phyloP scores from a whole-genome alignment of 2,888 invertebrate species.

The Eristalinus sepulchralis region DNA sequence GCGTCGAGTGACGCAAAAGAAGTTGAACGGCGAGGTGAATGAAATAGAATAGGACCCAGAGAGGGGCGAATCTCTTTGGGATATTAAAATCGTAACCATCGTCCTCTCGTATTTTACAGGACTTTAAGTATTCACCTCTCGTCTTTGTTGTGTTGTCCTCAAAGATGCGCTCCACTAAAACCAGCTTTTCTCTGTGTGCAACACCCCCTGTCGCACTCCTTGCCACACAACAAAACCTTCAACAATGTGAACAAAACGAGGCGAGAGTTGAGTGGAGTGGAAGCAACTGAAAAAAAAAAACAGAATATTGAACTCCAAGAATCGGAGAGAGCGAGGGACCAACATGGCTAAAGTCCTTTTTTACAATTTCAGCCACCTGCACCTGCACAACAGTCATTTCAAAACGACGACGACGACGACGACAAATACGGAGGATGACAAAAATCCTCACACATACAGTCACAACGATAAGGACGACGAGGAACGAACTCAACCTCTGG shows the following conservation, averaged over 20 bases:
- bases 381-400: slow-evolving; percentile 18
- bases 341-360: slow-evolving; percentile 1
- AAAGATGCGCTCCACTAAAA: slow-evolving; percentile 38
- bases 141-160: slow-evolving; percentile 31
- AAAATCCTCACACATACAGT: no score
- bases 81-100: slow-evolving; percentile 43
- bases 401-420: slow-evolving; percentile 5
- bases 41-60: slow-evolving; percentile 8
- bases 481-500: not conserved
- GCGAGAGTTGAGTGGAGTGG: not conserved
- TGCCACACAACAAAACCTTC: slow-evolving; percentile 5
- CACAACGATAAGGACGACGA: not conserved
- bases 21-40: not conserved
- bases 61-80: slow-evolving; percentile 1
- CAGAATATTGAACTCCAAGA: slow-evolving; percentile 32
- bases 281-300: not conserved
- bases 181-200: slow-evolving; percentile 5
- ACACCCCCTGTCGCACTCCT: not conserved
- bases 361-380: slow-evolving; percentile 55
- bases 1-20: not conserved
- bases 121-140: slow-evolving; percentile 46
- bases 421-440: not conserved
- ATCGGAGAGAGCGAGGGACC: slow-evolving; percentile 5
- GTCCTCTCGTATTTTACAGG: slow-evolving; percentile 31
- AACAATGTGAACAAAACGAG: slow-evolving; percentile 12